These are phyloP conservation scores for Noctua comes DNA, from an alignment of 2,888 invertebrate species.

Conservation along the genomic window DNA sequence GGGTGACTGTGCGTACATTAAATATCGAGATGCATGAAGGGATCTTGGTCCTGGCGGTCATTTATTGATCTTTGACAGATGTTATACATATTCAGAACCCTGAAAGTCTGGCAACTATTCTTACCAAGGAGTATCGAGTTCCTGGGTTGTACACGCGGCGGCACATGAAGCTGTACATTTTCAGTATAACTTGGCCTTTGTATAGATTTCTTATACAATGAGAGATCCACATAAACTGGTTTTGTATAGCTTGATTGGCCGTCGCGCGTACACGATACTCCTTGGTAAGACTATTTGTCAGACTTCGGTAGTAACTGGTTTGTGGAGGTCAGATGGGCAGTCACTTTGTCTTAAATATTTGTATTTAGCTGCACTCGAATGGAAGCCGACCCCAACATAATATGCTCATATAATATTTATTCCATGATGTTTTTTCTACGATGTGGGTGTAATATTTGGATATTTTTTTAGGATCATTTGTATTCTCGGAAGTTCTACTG, in stretches of 20 bases:
- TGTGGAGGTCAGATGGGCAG: background rate
- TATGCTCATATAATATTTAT: background rate
- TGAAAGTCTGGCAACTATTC: background rate
- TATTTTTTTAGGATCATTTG: constrained; percentile 4
- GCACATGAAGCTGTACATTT: too few species aligned
- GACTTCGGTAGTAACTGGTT: background rate
- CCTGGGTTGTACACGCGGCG: background rate
- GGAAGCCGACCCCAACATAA: too few species aligned
- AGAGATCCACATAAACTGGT: too few species aligned
- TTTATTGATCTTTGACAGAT: background rate
- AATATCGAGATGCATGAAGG: background rate
- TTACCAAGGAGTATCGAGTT: background rate
- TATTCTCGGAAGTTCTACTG: background rate
- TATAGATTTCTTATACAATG: too few species aligned
- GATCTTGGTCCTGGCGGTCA: background rate
- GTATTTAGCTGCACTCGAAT: too few species aligned
- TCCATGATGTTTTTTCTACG: background rate
- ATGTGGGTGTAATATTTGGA: background rate
- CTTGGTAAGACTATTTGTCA: background rate
- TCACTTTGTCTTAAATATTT: too few species aligned
- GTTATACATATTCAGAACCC: background rate
- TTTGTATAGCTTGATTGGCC: too few species aligned
- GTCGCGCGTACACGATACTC: background rate
- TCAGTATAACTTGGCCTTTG: too few species aligned
- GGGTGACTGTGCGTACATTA: too few species aligned